Evolutionary conservation across 2,888 invertebrate genomes (phyloP).

Genomic region (Platycnemis pennipes): DNA sequence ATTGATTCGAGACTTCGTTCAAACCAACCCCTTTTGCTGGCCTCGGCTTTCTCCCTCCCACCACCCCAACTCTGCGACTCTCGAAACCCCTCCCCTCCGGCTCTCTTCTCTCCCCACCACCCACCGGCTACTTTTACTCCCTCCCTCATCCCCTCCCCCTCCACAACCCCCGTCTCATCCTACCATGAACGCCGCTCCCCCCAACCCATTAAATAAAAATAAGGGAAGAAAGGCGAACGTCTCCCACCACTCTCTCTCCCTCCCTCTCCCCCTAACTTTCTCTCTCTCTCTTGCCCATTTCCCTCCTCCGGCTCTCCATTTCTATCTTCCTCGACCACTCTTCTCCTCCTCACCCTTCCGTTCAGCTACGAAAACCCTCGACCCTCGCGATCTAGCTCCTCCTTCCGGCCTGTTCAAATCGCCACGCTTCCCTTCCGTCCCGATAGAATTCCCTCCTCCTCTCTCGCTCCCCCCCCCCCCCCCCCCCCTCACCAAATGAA

Average conservation of each 20-base stretch:
- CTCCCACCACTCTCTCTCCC: not conserved
- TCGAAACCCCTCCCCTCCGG: not conserved
- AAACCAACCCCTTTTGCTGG: constrained; percentile 13
- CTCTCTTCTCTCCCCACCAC: not conserved
- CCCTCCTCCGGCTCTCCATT: too few species aligned
- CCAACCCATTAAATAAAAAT: not conserved
- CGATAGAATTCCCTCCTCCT: not conserved
- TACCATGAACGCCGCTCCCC: too few species aligned
- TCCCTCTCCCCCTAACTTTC: not conserved
- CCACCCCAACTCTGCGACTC: not conserved
- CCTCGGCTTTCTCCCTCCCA: not conserved
- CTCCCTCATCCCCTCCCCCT: not conserved
- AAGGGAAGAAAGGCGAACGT: not conserved
- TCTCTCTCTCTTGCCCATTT: too few species aligned
- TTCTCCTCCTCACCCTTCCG: not conserved
- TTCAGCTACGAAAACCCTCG: not conserved
- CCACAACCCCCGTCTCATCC: not conserved
- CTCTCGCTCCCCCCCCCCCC: not conserved
- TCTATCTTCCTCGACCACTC: not conserved
- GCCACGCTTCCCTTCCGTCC: not conserved
- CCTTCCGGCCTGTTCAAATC: not conserved
- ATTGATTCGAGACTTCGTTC: constrained; percentile 49
- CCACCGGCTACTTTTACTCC: constrained; percentile 27
- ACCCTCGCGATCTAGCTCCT: not conserved
- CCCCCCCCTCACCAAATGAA: not conserved